Percentiles rank a stretch among this genome's conserved stretches.
Evolutionary conservation across 2,888 invertebrate species (phyloP).

Genomic region (Harpalus rufipes): DNA sequence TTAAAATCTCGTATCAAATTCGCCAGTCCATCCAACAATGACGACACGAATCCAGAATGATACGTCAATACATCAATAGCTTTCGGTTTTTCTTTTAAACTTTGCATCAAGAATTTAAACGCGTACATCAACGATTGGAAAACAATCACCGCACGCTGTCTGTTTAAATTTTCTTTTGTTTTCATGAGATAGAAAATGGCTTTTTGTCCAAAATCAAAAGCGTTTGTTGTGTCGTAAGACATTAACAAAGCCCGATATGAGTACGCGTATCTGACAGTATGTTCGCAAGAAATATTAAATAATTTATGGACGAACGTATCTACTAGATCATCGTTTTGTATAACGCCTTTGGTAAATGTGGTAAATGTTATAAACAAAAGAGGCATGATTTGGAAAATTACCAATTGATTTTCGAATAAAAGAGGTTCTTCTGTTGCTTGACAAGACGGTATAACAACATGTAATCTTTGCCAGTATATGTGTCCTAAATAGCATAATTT

Average conservation of each 20-base stretch:
- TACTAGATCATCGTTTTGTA: constrained; percentile 78
- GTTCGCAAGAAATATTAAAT: constrained; percentile 82
- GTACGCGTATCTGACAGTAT: constrained; percentile 80
- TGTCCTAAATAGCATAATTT: constrained; percentile 76
- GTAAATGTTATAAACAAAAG: constrained; percentile 78
- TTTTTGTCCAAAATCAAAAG: constrained; percentile 78
- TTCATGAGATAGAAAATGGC: constrained; percentile 81
- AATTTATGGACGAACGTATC: constrained; percentile 82
- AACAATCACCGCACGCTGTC: constrained; percentile 82
- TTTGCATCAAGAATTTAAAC: constrained; percentile 79
- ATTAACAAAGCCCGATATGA: constrained; percentile 75
- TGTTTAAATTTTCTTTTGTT: constrained; percentile 80
- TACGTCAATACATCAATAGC: constrained; percentile 69
- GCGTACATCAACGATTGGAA: constrained; percentile 83
- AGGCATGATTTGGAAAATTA: constrained; percentile 83
- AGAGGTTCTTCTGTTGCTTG: constrained; percentile 72
- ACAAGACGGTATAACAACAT: constrained; percentile 73
- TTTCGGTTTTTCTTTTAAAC: constrained; percentile 71
- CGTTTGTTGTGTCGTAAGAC: constrained; percentile 75
- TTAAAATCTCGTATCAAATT: constrained; percentile 84
- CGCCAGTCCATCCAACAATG: constrained; percentile 83
- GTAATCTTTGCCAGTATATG: constrained; percentile 76
- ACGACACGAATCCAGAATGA: constrained; percentile 79
- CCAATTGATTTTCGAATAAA: constrained; percentile 81
- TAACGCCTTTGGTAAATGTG: constrained; percentile 70